A percentile compares a stretch with the other conserved stretches of the same genome.
Evolutionary conservation across 2,113 vertebrate genomes (phyloP).

Genomic region (Pipa parva): DNA sequence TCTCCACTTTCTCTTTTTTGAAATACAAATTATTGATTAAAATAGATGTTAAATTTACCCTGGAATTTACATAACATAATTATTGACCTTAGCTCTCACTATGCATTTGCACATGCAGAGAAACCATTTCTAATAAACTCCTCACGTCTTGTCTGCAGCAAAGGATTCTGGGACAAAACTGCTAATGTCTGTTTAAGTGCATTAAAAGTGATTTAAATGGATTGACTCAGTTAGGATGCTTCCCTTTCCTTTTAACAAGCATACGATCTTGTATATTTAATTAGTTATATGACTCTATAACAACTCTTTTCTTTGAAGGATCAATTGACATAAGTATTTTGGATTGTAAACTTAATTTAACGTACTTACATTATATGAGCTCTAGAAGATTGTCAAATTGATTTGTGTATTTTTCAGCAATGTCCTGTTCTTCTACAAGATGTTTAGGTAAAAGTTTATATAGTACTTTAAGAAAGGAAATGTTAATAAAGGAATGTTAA

Average conservation of each 20-base stretch:
- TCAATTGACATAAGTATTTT: slow-evolving; percentile 36
- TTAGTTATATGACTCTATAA: slow-evolving; percentile 19
- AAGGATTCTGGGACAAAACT: neutral
- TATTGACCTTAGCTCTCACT: neutral
- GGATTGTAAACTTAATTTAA: slow-evolving; percentile 12
- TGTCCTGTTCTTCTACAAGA: neutral
- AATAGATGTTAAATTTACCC: too few relatives aligned
- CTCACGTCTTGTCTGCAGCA: neutral
- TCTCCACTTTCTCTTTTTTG: too few relatives aligned
- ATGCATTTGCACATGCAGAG: neutral
- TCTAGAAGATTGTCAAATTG: slow-evolving; percentile 12
- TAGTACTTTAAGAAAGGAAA: too few relatives aligned
- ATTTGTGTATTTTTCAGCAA: neutral
- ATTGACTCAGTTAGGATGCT: neutral
- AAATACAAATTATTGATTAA: too few relatives aligned
- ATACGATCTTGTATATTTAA: slow-evolving; percentile 30
- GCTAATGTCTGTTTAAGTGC: slow-evolving; percentile 13
- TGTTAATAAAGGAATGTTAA: too few relatives aligned
- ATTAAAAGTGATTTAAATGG: slow-evolving; percentile 15
- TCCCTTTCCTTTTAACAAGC: neutral
- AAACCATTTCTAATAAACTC: neutral
- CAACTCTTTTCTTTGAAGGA: slow-evolving; percentile 17
- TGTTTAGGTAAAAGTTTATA: too few relatives aligned
- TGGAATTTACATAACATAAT: neutral
- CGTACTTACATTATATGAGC: slow-evolving; percentile 11